Evolutionary conservation across 92 coral and sea anemone genomes (phyloP).

Genomic region (Paramuricea clavata): DNA sequence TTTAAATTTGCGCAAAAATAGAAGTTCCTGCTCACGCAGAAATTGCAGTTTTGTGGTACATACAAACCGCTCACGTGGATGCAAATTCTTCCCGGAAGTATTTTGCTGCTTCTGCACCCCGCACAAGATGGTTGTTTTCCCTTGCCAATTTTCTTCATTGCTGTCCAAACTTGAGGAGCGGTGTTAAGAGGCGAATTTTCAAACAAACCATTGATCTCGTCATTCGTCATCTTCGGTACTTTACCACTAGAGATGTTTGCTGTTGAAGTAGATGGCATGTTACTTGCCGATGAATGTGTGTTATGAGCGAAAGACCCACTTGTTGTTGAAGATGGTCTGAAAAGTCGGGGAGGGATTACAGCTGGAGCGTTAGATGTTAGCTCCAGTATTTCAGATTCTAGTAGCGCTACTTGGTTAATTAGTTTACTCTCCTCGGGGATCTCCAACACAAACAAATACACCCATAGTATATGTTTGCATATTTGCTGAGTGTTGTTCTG

Average conservation of each 20-base stretch:
- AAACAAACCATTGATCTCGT: slow-evolving; percentile 26
- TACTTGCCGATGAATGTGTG: slow-evolving; percentile 4
- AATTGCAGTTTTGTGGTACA: slow-evolving; percentile 23
- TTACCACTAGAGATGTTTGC: background rate
- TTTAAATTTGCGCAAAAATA: slow-evolving; percentile 55
- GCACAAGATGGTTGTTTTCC: slow-evolving; percentile 16
- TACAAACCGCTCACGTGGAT: slow-evolving; percentile 37
- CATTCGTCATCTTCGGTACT: slow-evolving; percentile 8
- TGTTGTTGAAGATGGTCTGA: slow-evolving; percentile 21
- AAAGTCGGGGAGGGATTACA: slow-evolving; percentile 19
- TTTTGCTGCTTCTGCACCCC: slow-evolving; percentile 20
- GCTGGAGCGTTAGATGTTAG: slow-evolving; percentile 37
- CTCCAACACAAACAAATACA: slow-evolving; percentile 26
- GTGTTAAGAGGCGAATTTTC: slow-evolving; percentile 17
- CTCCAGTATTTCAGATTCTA: slow-evolving; percentile 28
- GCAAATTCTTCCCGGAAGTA: slow-evolving; percentile 34
- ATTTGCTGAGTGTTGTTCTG: slow-evolving; percentile 25
- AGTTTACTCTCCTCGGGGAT: slow-evolving; percentile 21
- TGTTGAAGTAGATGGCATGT: slow-evolving; percentile 12
- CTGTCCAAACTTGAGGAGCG: slow-evolving; percentile 20
- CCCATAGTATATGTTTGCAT: slow-evolving; percentile 35
- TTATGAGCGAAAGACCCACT: background rate
- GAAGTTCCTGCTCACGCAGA: slow-evolving; percentile 32
- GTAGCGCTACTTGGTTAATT: slow-evolving; percentile 40
- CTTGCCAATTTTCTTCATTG: background rate